Conservation (phyloP, 2,113 vertebrate genomes). For the Corydoras maculifer region DNA sequence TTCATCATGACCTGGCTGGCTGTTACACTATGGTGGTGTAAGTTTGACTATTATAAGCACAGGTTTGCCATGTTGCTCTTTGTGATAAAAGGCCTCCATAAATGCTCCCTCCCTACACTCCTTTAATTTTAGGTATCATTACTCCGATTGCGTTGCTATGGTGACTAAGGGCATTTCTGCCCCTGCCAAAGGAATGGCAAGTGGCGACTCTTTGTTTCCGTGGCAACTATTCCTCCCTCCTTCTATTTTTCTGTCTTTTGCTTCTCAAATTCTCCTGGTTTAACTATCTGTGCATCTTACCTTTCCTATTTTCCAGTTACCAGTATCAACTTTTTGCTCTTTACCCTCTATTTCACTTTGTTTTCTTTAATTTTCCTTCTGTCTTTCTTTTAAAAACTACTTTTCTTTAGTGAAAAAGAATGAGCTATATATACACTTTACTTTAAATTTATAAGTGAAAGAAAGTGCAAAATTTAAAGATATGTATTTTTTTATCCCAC, state of each 20-base stretch:
- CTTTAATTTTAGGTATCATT: slow-evolving; percentile 63
- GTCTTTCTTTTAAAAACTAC: no score
- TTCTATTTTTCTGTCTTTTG: slow-evolving; percentile 1
- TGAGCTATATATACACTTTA: no score
- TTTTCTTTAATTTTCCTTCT: neutral
- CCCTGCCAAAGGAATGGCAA: slow-evolving; percentile 59
- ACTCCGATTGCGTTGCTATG: slow-evolving; percentile 68
- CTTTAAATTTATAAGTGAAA: no score
- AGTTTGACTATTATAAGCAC: no score
- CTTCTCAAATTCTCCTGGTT: neutral
- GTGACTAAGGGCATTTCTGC: slow-evolving; percentile 64
- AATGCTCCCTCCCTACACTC: slow-evolving; percentile 33
- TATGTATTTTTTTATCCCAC: no score
- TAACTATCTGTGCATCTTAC: neutral
- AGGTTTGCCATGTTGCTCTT: slow-evolving; percentile 24
- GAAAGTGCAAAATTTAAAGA: no score
- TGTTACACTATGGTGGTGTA: neutral
- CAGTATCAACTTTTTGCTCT: no score
- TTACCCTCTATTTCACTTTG: no score
- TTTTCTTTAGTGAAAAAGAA: no score
- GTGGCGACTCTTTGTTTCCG: slow-evolving; percentile 66
- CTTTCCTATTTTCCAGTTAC: neutral
- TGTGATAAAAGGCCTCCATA: slow-evolving; percentile 40
- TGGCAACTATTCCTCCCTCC: slow-evolving; percentile 60
- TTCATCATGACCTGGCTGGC: neutral